Evolutionary conservation across 2,113 vertebrate species (phyloP).

Genomic region (Leptosomus discolor): DNA sequence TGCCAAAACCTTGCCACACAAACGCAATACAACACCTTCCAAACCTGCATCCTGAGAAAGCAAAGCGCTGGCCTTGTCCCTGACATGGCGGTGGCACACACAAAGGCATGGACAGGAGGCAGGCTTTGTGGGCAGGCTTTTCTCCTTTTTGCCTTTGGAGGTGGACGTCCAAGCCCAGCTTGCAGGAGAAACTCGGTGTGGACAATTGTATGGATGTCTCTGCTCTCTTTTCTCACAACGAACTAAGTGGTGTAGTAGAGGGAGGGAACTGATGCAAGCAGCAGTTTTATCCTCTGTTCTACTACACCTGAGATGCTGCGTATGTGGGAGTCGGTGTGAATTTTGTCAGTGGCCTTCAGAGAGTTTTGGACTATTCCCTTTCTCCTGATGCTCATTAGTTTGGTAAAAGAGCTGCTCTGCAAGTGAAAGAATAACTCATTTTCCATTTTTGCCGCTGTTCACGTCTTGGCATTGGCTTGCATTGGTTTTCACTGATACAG

Average conservation of each 20-base stretch:
- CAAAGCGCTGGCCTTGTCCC: fast-evolving
- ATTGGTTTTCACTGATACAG: not conserved
- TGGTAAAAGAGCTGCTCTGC: not conserved
- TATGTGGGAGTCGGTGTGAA: not conserved
- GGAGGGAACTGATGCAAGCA: not conserved
- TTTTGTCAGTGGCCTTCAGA: not conserved
- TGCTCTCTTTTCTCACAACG: not conserved
- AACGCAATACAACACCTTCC: too few species aligned
- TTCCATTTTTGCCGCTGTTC: not conserved
- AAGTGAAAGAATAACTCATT: not conserved
- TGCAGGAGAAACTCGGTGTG: not conserved
- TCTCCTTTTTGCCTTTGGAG: not conserved
- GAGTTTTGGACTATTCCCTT: not conserved
- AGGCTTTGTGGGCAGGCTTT: not conserved
- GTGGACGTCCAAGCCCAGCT: not conserved
- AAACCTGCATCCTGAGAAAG: not conserved
- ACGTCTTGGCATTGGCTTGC: not conserved
- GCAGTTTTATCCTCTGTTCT: not conserved
- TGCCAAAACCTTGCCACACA: too few species aligned
- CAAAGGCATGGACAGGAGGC: not conserved
- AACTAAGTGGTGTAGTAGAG: not conserved
- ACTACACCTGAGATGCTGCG: not conserved
- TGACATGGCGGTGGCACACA: fast-evolving
- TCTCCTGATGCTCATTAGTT: not conserved
- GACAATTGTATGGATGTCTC: not conserved